A percentile compares a stretch with the other conserved stretches of the same genome.
phyloP scores from a whole-genome alignment of 2,888 invertebrate genomes.

The Hirtodrosophila trivittata region DNA sequence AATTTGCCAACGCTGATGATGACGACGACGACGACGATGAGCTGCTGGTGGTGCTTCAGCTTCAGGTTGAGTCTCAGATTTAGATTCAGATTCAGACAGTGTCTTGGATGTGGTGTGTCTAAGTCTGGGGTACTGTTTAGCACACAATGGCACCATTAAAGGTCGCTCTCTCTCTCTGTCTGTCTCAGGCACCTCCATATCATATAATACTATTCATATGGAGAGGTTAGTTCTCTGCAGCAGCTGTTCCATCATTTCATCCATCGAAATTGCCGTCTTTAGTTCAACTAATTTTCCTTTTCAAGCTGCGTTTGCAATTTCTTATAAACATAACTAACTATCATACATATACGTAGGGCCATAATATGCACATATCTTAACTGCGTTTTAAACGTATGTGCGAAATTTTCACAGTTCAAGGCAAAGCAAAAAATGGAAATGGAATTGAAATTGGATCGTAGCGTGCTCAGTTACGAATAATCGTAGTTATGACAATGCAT shows the following conservation, averaged over 20 bases:
- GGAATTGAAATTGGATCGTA: slow-evolving; percentile 20
- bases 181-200: slow-evolving; percentile 27
- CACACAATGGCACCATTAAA: slow-evolving; percentile 81
- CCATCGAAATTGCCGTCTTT: slow-evolving; percentile 52
- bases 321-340: slow-evolving; percentile 26
- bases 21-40: slow-evolving; percentile 25
- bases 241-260: slow-evolving; percentile 30
- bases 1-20: slow-evolving; percentile 56
- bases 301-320: slow-evolving; percentile 53
- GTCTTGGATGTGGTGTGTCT: slow-evolving; percentile 18
- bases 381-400: slow-evolving; percentile 54
- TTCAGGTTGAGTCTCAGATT: slow-evolving; percentile 30
- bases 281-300: slow-evolving; percentile 63
- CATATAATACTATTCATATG: slow-evolving; percentile 2
- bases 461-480: slow-evolving; percentile 16
- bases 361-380: slow-evolving; percentile 57
- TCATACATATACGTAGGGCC: slow-evolving; percentile 20
- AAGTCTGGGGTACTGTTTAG: slow-evolving; percentile 69
- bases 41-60: slow-evolving; percentile 9
- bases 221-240: neutral
- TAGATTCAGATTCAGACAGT: slow-evolving; percentile 25
- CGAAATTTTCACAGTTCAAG: slow-evolving; percentile 53
- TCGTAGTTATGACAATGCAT: slow-evolving; percentile 38
- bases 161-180: slow-evolving; percentile 58
- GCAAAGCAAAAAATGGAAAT: slow-evolving; percentile 30